Evolutionary conservation across 1,140 invertebrate genomes (phyloP).

Genomic region (Aphis craccivora): DNA sequence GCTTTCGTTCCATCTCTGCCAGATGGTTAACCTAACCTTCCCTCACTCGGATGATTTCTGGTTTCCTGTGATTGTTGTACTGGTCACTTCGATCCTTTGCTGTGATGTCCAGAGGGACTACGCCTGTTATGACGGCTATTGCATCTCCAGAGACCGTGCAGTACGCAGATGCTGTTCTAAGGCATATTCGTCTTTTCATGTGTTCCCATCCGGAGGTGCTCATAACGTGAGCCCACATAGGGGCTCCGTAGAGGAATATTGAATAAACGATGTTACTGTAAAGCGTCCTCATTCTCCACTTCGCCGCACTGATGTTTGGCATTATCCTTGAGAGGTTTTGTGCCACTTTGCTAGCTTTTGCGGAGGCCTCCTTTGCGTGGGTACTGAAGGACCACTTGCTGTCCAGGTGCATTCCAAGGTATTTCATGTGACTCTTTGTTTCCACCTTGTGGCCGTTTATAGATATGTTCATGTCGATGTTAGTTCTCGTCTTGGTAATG

Average conservation of each 20-base stretch:
- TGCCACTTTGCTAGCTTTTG: background rate
- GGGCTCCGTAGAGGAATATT: background rate
- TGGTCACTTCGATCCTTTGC: background rate
- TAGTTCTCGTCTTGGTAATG: conserved; percentile 18
- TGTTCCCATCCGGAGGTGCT: background rate
- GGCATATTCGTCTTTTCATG: background rate
- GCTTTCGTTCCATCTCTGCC: background rate
- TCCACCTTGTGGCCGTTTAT: conserved; percentile 32
- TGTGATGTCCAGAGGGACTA: background rate
- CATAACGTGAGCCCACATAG: background rate
- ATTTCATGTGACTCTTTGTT: background rate
- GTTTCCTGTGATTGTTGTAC: background rate
- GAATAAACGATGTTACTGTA: background rate
- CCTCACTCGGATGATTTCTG: too few relatives aligned
- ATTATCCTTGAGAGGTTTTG: background rate
- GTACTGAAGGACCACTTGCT: background rate
- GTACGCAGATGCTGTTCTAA: background rate
- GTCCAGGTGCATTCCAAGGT: background rate
- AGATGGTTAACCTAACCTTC: too few relatives aligned
- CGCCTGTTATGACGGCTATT: background rate
- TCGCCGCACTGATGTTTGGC: background rate
- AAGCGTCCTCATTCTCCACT: background rate
- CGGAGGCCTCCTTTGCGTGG: background rate
- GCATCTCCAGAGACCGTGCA: background rate
- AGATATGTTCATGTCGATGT: conserved; percentile 60